A percentile compares a stretch with the other conserved stretches of the same genome.
phyloP scores from a whole-genome alignment of 2,113 vertebrate species.

The Periophthalmus modestus region DNA sequence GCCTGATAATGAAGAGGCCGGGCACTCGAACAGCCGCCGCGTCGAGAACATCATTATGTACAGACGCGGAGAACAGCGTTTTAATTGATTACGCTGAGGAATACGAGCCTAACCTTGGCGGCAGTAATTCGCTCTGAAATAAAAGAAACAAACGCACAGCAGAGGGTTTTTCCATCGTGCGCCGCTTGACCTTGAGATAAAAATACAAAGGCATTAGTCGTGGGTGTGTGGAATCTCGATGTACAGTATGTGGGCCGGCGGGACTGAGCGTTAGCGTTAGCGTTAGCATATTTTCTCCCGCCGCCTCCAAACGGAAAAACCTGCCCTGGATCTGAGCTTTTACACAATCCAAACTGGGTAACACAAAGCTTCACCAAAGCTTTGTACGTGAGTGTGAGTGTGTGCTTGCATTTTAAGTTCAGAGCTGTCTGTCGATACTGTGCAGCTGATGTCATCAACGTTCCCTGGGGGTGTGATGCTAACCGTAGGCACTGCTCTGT shows the following conservation, averaged over 20 bases:
- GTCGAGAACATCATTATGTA: conserved; percentile 21
- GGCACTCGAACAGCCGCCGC: conserved; percentile 15
- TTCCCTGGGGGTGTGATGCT: too few relatives aligned
- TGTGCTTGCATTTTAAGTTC: conserved; percentile 32
- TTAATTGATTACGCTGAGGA: background rate
- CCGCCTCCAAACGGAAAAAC: background rate
- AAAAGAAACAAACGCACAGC: background rate
- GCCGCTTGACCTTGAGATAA: conserved; percentile 28
- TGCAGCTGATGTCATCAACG: too few relatives aligned
- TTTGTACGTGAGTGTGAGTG: conserved; percentile 31
- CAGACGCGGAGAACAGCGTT: background rate
- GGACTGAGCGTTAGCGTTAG: conserved; percentile 28
- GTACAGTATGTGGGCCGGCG: conserved; percentile 30
- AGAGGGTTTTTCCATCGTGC: background rate
- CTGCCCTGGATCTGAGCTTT: conserved; percentile 14
- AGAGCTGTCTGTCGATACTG: conserved; percentile 12
- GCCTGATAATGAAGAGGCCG: conserved; percentile 46
- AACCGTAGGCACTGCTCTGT: too few relatives aligned
- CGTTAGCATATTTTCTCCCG: conserved; percentile 9
- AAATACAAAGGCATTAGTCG: conserved; percentile 13
- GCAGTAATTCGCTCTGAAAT: background rate
- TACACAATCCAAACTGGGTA: conserved; percentile 59
- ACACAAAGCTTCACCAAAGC: conserved; percentile 50
- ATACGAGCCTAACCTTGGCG: background rate
- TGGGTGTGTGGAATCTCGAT: conserved; percentile 1